Evolutionary conservation across 2,888 invertebrate genomes (phyloP).

Genomic region (Athrips mouffetella): DNA sequence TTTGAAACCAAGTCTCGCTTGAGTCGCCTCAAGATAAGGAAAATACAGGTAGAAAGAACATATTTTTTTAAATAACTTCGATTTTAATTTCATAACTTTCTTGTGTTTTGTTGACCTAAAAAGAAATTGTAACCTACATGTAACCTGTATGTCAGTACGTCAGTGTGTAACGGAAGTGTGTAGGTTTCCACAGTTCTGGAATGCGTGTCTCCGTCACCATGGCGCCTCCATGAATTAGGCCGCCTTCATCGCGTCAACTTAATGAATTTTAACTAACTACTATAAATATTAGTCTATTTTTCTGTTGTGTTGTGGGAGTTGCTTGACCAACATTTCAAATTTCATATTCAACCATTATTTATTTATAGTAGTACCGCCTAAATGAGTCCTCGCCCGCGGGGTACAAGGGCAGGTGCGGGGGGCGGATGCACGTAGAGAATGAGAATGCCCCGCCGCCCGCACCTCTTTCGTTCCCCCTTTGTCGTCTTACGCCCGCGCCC

Average conservation of each 20-base stretch:
- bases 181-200: constrained; percentile 30
- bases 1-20: not conserved
- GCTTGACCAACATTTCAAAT: too few species aligned
- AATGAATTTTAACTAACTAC: constrained; percentile 24
- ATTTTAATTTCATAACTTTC: too few species aligned
- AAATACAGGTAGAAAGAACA: not conserved
- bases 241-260: constrained; percentile 17
- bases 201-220: constrained; percentile 22
- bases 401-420: too few species aligned
- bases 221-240: constrained; percentile 24
- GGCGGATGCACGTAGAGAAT: too few species aligned
- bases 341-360: too few species aligned
- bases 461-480: too few species aligned
- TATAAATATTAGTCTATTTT: constrained; percentile 3
- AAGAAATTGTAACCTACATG: not conserved
- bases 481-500: too few species aligned
- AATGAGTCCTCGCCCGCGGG: too few species aligned
- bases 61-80: not conserved
- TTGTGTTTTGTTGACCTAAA: too few species aligned
- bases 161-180: constrained; percentile 24
- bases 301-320: not conserved
- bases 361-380: too few species aligned
- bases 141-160: not conserved
- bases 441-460: too few species aligned
- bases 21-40: not conserved